Evolutionary conservation across 2,888 invertebrate species (phyloP).

Genomic region (Drosophila anceps): DNA sequence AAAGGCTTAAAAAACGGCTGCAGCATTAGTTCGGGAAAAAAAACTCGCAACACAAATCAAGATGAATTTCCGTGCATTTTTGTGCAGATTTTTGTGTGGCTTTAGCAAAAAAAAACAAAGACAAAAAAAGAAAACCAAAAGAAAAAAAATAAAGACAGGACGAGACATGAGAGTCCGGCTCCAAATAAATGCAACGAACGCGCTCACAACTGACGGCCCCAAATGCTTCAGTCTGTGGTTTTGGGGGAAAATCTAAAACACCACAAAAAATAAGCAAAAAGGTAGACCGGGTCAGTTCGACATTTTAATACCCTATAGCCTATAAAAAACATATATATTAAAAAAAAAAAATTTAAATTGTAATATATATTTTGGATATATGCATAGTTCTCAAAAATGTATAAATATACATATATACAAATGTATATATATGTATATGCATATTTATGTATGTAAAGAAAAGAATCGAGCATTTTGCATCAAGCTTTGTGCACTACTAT

Average conservation of each 20-base stretch:
- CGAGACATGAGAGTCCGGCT: slow-evolving; percentile 29
- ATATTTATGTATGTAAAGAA: too few species aligned
- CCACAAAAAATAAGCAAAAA: slow-evolving; percentile 37
- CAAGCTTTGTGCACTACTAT: too few species aligned
- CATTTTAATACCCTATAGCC: slow-evolving; percentile 12
- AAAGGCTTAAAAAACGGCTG: slow-evolving; percentile 30
- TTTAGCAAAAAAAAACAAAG: slow-evolving; percentile 24
- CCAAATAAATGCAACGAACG: slow-evolving; percentile 47
- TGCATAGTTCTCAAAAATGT: too few species aligned
- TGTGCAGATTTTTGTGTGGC: slow-evolving; percentile 68
- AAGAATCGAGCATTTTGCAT: too few species aligned
- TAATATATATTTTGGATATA: neutral
- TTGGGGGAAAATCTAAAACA: slow-evolving; percentile 40
- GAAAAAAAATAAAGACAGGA: slow-evolving; percentile 30
- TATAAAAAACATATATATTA: neutral
- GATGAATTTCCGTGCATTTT: slow-evolving; percentile 78
- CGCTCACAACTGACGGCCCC: slow-evolving; percentile 25
- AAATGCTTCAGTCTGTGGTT: slow-evolving; percentile 44
- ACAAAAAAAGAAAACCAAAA: slow-evolving; percentile 7
- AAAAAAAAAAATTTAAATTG: neutral
- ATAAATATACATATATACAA: too few species aligned
- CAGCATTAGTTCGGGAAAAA: slow-evolving; percentile 44
- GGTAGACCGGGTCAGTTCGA: neutral
- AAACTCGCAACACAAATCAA: slow-evolving; percentile 68
- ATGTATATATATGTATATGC: too few species aligned